Evolutionary conservation across 2,797 vertebrate species (phyloP), one percentile per base, ranked within the genome.

Genomic region (Poecilia velifera): DNA sequence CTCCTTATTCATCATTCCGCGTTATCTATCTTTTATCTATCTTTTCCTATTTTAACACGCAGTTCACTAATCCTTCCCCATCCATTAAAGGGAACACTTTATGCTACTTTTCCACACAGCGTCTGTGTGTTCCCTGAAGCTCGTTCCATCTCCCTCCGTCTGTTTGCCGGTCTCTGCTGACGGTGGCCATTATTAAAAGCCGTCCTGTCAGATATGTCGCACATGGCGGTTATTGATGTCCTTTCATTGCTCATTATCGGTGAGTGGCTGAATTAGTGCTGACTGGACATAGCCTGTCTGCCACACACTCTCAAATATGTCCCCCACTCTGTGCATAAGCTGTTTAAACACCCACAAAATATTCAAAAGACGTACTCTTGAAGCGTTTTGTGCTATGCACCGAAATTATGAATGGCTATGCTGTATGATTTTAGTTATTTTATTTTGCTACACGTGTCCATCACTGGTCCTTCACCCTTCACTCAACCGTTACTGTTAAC

Each of bases 161-260:
- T 45, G 39, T 84, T 79, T 68, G 72, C 82, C 70, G 62, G 55
- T 77, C 82, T 86, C 57, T 91, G 93, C 94, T 93, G 94, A 93
- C 74, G 46, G 78, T 76, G 86, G 89, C 86, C 85, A 88, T 92
- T 92, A 93, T 93, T 92, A 92, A 94, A 93, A 92, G 88, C 92
- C 86, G 77, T 83, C 81, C 82, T 75, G 87, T 92, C 89, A 87
- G 84, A 90, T 87, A 83, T 88, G 88, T 85, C 66, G 81, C 84
- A 88, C 89, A 81, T 79, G 84, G 79, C 88, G 75, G 81, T 92
- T 94, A 95, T 94, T 91, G 94, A 95, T 95, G 86, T 76, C 79
- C 88, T 82, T 92, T 96, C 93, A 93, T 95, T 92, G 90, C 86
- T 93, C 88, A 94, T 94, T 93, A 91, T 88, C 53, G 84, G 87